Evolutionary conservation across 2,113 vertebrate species (phyloP).

Genomic region (Thermophis baileyi): DNA sequence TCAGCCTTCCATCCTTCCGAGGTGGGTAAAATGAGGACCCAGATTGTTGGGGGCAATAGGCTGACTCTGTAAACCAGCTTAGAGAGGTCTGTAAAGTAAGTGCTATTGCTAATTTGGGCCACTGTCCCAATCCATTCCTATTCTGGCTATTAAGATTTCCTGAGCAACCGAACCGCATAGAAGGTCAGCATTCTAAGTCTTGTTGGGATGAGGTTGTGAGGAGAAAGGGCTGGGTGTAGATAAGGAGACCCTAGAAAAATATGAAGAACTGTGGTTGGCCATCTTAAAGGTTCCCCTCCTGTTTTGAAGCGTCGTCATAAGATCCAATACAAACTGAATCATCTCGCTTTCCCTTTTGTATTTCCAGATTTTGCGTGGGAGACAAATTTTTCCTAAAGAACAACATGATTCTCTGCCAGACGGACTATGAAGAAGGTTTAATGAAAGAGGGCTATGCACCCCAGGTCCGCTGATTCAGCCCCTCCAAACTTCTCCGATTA

Average conservation of each 20-base stretch:
- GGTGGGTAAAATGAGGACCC: no score
- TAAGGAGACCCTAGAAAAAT: neutral
- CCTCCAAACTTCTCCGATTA: slow-evolving; percentile 62
- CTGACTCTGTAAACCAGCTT: no score
- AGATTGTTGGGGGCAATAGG: no score
- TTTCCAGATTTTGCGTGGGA: slow-evolving; percentile 95
- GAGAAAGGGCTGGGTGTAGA: neutral
- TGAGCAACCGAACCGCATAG: no score
- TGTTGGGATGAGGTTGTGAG: neutral
- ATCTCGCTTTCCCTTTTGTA: slow-evolving; percentile 21
- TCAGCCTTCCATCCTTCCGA: no score
- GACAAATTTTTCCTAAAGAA: slow-evolving; percentile 99
- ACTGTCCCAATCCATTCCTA: neutral
- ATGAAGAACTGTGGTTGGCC: neutral
- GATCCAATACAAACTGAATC: slow-evolving; percentile 10
- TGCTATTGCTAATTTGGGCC: neutral
- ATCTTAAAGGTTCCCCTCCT: neutral
- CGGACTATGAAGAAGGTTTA: slow-evolving; percentile 97
- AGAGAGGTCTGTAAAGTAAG: no score
- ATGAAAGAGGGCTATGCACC: slow-evolving; percentile 98
- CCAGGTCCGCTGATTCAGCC: slow-evolving; percentile 88
- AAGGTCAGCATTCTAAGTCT: neutral
- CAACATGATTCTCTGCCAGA: slow-evolving; percentile 99
- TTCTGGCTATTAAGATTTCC: neutral
- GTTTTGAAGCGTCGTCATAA: fast-evolving